Evolutionary conservation across 1,140 invertebrate species (phyloP), one percentile per base, ranked within the genome.

Genomic region (Steinernema khuongi): DNA sequence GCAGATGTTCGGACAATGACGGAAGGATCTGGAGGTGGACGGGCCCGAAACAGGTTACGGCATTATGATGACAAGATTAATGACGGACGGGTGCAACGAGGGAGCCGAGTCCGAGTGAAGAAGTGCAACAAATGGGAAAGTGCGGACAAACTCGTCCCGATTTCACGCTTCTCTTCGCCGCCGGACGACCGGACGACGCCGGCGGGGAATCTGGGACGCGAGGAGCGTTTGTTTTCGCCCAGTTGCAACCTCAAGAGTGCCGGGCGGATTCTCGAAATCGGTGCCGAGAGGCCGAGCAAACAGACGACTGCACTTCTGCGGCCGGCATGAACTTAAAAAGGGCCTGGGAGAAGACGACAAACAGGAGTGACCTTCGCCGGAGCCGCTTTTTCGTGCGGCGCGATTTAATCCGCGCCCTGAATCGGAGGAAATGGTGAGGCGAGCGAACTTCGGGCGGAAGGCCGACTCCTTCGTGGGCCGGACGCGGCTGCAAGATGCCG

Each of bases 41-140:
- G 7, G 50, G n/a, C n/a, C n/a, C n/a, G 26, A 60, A 60, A 60
- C 50, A 60, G 11, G 50, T 60, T 60, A 60, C 50, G 50, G 50
- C 26, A 60, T 22, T 22, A 22, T 22, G n/a, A n/a, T n/a, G n/a
- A n/a, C n/a, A 26, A 22, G 19, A 60, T 60, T 60, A 22, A 60
- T 22, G 50, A 22, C 50, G 4, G 19, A 11, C 50, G 26, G 19
- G 50, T 60, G 50, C 14, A 60, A 60, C 4, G 14, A 22, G 26
- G 50, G n/a, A 41, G 7, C 36, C 36, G 36, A 7, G n/a, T 7
- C 36, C 36, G 36, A 7, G 36, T 11, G 36, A 41, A 41, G 7
- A 60, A 60, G 50, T 60, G 50, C 11, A 60, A 60, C 50, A 60
- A 60, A 60, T 60, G 4, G 19, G 19, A n/a, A 41, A 41, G 36